Conservation (phyloP, 2,113 vertebrate species). For the Glaucomys volans region DNA sequence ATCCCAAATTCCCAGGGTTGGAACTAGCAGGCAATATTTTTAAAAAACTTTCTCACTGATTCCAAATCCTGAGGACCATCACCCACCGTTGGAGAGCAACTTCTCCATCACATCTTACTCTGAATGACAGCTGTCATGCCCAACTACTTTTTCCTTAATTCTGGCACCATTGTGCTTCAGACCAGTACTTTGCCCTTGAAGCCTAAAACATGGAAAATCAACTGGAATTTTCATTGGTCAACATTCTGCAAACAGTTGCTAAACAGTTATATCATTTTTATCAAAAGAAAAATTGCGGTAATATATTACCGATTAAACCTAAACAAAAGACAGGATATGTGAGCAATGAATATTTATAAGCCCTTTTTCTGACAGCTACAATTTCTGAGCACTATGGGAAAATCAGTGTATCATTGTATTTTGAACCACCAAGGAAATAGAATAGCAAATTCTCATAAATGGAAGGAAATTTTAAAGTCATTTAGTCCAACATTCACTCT, state of each 20-base stretch:
- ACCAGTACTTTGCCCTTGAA: not conserved
- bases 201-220: not conserved
- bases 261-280: slow-evolving; percentile 28
- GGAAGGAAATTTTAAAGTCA: not conserved
- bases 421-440: slow-evolving; percentile 36
- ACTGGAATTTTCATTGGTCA: not conserved
- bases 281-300: slow-evolving; percentile 13
- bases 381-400: not conserved
- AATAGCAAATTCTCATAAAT: slow-evolving; percentile 21
- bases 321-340: slow-evolving; percentile 15
- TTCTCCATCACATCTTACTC: not conserved
- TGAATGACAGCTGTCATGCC: not conserved
- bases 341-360: slow-evolving; percentile 25
- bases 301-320: not conserved
- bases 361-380: not conserved
- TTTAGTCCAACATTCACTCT: not conserved
- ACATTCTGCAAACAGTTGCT: slow-evolving; percentile 13
- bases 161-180: not conserved
- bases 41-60: not conserved
- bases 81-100: not conserved
- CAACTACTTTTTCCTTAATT: not conserved
- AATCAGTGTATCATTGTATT: slow-evolving; percentile 51
- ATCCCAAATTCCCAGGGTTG: not conserved
- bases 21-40: not conserved
- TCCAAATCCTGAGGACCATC: not conserved